Evolutionary conservation across 2,797 vertebrate genomes (phyloP).

Genomic region (Melanotaenia nigrans): DNA sequence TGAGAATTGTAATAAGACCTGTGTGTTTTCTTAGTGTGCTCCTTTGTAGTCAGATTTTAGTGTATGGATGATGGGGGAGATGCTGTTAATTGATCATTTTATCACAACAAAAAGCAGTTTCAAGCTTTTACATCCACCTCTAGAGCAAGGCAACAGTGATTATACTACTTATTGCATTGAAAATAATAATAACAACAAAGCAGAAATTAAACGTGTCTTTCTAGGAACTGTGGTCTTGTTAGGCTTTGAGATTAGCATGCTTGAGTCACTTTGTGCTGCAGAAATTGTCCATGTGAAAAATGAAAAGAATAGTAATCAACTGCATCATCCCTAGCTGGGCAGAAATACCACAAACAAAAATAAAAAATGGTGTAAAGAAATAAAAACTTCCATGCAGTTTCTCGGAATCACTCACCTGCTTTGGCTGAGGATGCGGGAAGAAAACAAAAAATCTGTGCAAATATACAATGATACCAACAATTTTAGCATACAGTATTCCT

Average conservation of each 20-base stretch:
- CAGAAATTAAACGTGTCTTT: too few species aligned
- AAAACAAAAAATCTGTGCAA: not conserved
- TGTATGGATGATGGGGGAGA: not conserved
- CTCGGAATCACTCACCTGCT: too few species aligned
- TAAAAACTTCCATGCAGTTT: too few species aligned
- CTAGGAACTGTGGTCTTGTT: too few species aligned
- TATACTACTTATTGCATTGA: not conserved
- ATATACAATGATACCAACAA: not conserved
- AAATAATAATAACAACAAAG: not conserved
- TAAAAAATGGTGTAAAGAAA: too few species aligned
- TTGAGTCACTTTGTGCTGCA: too few species aligned
- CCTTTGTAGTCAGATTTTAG: not conserved
- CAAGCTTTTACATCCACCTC: not conserved
- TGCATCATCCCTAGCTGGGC: too few species aligned
- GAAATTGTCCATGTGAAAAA: too few species aligned
- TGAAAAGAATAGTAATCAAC: too few species aligned
- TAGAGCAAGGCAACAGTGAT: not conserved
- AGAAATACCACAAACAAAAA: too few species aligned
- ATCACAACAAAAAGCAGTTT: not conserved
- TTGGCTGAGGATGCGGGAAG: not conserved
- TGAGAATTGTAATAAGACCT: conserved; percentile 18
- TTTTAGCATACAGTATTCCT: not conserved
- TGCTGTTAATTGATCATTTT: too few species aligned
- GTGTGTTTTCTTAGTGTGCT: not conserved
- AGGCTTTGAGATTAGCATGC: too few species aligned